phyloP scores from a whole-genome alignment of 2,797 vertebrate species.

The Dendrocincla fuliginosa region DNA sequence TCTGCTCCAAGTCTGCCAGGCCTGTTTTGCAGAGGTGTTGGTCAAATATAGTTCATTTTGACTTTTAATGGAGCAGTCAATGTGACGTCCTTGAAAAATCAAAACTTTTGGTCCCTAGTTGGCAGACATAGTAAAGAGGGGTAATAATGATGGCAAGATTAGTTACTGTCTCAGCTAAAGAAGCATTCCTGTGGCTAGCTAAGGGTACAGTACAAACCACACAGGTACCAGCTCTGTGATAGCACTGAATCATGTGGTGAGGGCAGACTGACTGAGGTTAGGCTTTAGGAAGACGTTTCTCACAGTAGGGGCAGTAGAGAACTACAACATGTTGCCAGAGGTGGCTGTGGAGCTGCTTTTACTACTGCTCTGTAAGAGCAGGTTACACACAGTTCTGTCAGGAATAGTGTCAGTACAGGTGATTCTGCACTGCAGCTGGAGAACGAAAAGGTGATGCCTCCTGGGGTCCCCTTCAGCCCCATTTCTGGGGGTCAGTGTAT shows the following conservation, averaged over 20 bases:
- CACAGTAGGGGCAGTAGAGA: accelerated
- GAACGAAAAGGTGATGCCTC: not conserved
- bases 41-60: not conserved
- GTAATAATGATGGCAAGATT: not conserved
- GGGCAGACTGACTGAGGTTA: not conserved
- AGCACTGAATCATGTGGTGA: accelerated
- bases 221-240: not conserved
- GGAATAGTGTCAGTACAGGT: not conserved
- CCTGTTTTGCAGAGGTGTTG: not conserved
- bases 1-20: accelerated
- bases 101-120: not conserved
- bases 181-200: not conserved
- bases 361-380: not conserved
- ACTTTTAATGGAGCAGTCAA: not conserved
- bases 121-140: not conserved
- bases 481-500: not conserved
- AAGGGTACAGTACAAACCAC: not conserved
- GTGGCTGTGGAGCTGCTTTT: not conserved
- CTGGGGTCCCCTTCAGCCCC: not conserved
- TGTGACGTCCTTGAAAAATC: not conserved
- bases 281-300: not conserved
- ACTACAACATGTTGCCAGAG: not conserved
- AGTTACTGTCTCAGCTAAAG: not conserved
- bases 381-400: not conserved
- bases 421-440: not conserved